phyloP scores from a whole-genome alignment of 2,797 vertebrate species.

The Denticeps clupeoides region DNA sequence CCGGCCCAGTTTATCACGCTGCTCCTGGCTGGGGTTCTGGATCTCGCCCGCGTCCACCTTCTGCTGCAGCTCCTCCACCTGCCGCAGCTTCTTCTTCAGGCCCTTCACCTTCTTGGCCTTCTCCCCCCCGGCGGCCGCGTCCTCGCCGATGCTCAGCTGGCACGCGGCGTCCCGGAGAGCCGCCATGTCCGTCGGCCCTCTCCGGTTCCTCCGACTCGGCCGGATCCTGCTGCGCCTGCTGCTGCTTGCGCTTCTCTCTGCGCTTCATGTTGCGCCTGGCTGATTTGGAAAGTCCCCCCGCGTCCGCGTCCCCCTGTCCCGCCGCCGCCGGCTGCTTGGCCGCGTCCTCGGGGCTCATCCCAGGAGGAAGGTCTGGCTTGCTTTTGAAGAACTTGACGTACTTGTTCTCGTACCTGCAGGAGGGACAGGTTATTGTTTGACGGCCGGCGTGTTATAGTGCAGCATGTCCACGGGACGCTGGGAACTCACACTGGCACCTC shows the following conservation, averaged over 20 bases:
- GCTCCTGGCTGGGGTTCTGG: slow-evolving; percentile 72
- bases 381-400: slow-evolving; percentile 94
- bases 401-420: slow-evolving; percentile 82
- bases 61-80: slow-evolving; percentile 81
- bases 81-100: slow-evolving; percentile 84
- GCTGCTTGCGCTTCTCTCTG: slow-evolving; percentile 83
- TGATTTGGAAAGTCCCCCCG: slow-evolving; percentile 66
- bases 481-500: slow-evolving; percentile 86
- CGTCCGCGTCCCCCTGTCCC: slow-evolving; percentile 33
- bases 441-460: too few species aligned
- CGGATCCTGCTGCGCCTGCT: slow-evolving; percentile 54
- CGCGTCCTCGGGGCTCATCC: slow-evolving; percentile 54
- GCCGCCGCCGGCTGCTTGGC: slow-evolving; percentile 6
- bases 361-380: slow-evolving; percentile 85
- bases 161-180: slow-evolving; percentile 9
- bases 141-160: not conserved
- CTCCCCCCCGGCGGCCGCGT: slow-evolving; percentile 45
- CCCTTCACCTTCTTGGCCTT: slow-evolving; percentile 81
- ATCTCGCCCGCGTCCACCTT: slow-evolving; percentile 79
- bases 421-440: too few species aligned
- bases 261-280: slow-evolving; percentile 90
- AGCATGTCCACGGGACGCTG: too few species aligned
- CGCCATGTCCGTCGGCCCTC: slow-evolving; percentile 35
- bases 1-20: slow-evolving; percentile 77
- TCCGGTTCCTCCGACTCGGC: slow-evolving; percentile 54